These are phyloP conservation scores for Hippoglossus stenolepis DNA, from an alignment of 2,113 vertebrate genomes.

Conservation along the genomic window DNA sequence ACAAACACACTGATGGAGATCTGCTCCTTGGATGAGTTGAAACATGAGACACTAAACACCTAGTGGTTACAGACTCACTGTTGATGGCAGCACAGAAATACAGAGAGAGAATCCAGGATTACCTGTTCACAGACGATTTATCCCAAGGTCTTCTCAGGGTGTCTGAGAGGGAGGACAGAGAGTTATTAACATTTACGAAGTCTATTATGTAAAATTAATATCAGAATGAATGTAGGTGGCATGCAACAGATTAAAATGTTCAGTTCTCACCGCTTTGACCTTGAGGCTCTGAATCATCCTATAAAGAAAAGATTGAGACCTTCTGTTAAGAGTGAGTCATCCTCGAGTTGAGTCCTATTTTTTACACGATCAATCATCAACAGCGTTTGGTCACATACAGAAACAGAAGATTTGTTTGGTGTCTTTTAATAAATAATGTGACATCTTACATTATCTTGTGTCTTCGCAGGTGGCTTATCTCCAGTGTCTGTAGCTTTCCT, in stretches of 20 bases:
- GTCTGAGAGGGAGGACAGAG: conserved; percentile 75
- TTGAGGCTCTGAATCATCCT: conserved; percentile 87
- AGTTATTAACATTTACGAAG: conserved; percentile 8
- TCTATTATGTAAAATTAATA: not conserved
- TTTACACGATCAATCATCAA: not conserved
- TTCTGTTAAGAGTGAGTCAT: conserved; percentile 50
- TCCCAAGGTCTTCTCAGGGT: conserved; percentile 89
- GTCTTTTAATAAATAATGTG: not conserved
- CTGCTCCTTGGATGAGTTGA: conserved; percentile 19
- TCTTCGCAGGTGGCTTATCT: conserved; percentile 82
- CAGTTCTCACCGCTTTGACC: conserved; percentile 78
- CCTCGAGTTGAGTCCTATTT: not conserved
- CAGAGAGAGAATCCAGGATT: not conserved
- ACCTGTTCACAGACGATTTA: conserved; percentile 88
- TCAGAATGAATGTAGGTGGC: conserved; percentile 18
- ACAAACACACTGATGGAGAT: conserved; percentile 26
- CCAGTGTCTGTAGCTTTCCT: conserved; percentile 88
- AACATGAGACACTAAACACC: conserved; percentile 28
- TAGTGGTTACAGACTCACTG: not conserved
- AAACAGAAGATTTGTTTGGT: not conserved
- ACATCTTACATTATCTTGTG: conserved; percentile 85
- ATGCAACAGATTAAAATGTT: conserved; percentile 44
- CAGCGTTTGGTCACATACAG: not conserved
- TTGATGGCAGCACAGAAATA: not conserved
- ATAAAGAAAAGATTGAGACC: conserved; percentile 43